Percentiles rank a stretch among this genome's conserved stretches.
Conservation (phyloP, 2,113 vertebrate species). For the Phyllostomus hastatus region DNA sequence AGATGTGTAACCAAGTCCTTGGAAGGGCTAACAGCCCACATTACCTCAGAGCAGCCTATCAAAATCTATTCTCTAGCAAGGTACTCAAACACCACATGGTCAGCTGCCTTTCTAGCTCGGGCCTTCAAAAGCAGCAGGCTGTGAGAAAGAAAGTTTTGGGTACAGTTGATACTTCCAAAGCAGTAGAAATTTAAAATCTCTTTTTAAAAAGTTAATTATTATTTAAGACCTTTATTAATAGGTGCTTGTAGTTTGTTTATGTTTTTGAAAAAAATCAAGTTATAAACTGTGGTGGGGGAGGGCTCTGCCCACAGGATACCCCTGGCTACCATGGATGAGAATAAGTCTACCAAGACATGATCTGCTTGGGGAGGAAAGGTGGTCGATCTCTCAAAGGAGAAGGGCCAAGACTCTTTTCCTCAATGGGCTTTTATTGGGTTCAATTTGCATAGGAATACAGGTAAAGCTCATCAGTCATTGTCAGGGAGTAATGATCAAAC, state of each 20-base stretch:
- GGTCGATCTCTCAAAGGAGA: too few species aligned
- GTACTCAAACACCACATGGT: background rate
- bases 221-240: conserved; percentile 89
- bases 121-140: background rate
- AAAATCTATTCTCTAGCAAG: background rate
- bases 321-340: too few species aligned
- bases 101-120: background rate
- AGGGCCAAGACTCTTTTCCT: too few species aligned
- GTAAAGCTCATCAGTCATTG: too few species aligned
- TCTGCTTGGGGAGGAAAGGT: too few species aligned
- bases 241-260: conserved; percentile 86
- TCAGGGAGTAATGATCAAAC: too few species aligned
- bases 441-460: too few species aligned
- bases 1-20: background rate
- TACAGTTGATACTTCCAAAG: background rate
- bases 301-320: too few species aligned
- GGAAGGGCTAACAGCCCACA: background rate
- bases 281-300: background rate
- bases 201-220: background rate
- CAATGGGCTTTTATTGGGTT: too few species aligned
- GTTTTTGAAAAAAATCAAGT: conserved; percentile 77
- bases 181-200: background rate
- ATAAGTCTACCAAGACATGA: too few species aligned
- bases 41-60: background rate
- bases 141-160: background rate